Base-by-base conservation (phyloP, 2,113 vertebrate species). In the Marcusenius ussheri region DNA sequence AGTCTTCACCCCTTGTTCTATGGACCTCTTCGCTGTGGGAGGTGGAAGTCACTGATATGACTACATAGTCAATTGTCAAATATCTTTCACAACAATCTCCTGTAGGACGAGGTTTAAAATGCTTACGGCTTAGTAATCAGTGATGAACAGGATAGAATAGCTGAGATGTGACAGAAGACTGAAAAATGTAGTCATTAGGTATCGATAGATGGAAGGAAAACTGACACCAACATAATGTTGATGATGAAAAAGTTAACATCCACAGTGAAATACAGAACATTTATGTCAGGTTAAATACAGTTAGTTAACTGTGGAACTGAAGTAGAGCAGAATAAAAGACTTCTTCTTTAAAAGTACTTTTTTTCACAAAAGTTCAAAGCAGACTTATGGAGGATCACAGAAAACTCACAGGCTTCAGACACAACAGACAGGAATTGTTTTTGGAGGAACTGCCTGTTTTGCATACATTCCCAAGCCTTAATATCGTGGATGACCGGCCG, bases 401-500 rank as follows among this genome's bases (percentile, higher is more conserved):
- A 77, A 84, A 87, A 51, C 46, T 39, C 9, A n/a, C 42, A 49
- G 10, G 5, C 50, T 27, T 42, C 1, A 11, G 50, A 31, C n/a
- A 56, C 27, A 8, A 88, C 5, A 46, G 50, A 35, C 39, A 89
- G 45, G 42, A 2, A 58, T 17, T 70, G 80, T 66, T 42, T 45
- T 42, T 89, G n/a, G 39, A 27, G 84, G 7, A 88, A 39, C 35
- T 15, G 3, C 27, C 88, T 90, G 39, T 86, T 70, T 88, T 50
- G 47, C 10, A 50, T 42, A 5, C 50, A 83, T 89, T 87, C 70
- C 31, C 35, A 19, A 10, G 53, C 35, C 74, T 70, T 15, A 87
- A 51, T 42, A 27, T 83, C n/a, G 50, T 51, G 70, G 88, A 70
- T 90, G 89, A 91, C 90, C 92, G 1, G 17, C 89, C 27, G 24